Percentiles rank a stretch among this genome's conserved stretches.
These are phyloP conservation scores for Pseudopleuronectes americanus DNA, from an alignment of 2,797 vertebrate species.

Conservation along the genomic window DNA sequence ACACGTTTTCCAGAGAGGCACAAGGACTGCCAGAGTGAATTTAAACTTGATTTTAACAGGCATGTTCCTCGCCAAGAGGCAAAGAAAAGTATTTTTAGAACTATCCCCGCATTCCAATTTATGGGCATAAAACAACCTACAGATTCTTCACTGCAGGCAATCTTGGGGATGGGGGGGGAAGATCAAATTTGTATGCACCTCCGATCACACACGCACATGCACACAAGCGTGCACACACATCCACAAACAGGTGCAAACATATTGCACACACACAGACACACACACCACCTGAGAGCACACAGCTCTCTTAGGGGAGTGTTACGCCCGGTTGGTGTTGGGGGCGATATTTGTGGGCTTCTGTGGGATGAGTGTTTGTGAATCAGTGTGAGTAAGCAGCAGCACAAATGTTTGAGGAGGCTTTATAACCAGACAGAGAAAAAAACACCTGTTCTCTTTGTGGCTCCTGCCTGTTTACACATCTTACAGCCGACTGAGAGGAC, in stretches of 20 bases:
- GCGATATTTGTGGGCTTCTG: slow-evolving; percentile 79
- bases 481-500: slow-evolving; percentile 52
- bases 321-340: slow-evolving; percentile 69
- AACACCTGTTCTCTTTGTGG: slow-evolving; percentile 74
- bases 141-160: slow-evolving; percentile 78
- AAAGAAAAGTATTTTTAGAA: slow-evolving; percentile 85
- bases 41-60: slow-evolving; percentile 88
- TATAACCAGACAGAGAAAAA: slow-evolving; percentile 59
- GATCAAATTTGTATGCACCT: slow-evolving; percentile 81
- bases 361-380: slow-evolving; percentile 81
- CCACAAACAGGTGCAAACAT: slow-evolving; percentile 54
- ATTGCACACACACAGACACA: slow-evolving; percentile 41
- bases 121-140: slow-evolving; percentile 85
- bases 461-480: slow-evolving; percentile 73
- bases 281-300: slow-evolving; percentile 73
- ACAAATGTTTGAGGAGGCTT: slow-evolving; percentile 80
- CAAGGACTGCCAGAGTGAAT: slow-evolving; percentile 84
- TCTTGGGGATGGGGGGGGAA: slow-evolving; percentile 70
- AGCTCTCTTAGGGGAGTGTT: slow-evolving; percentile 72
- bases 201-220: slow-evolving; percentile 49
- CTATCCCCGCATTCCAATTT: slow-evolving; percentile 83
- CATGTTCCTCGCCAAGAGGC: slow-evolving; percentile 84
- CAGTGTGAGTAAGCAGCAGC: slow-evolving; percentile 79
- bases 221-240: slow-evolving; percentile 29
- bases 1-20: slow-evolving; percentile 81